Conservation (phyloP, 2,888 invertebrate genomes). For the Caradrina kadenii region DNA sequence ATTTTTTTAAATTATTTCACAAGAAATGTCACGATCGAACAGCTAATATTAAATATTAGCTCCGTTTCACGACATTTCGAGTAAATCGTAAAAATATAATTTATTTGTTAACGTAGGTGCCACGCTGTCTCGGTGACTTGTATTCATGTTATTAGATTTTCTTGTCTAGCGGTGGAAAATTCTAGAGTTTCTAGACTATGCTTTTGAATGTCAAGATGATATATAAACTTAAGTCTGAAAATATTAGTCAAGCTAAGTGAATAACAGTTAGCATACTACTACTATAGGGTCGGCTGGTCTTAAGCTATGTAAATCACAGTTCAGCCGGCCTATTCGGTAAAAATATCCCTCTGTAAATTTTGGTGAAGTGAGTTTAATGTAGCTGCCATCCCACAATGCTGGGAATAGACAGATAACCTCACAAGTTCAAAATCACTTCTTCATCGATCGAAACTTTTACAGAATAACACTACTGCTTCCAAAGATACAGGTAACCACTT, state of each 20-base stretch:
- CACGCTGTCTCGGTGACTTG: slow-evolving; percentile 37
- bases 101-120: slow-evolving; percentile 51
- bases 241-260: not conserved
- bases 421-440: no score
- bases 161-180: not conserved
- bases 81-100: slow-evolving; percentile 42
- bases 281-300: no score
- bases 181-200: slow-evolving; percentile 4
- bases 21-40: slow-evolving; percentile 32
- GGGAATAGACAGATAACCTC: no score
- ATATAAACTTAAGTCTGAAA: not conserved
- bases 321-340: no score
- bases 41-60: slow-evolving; percentile 10
- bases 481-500: no score
- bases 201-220: not conserved
- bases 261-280: no score
- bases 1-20: slow-evolving; percentile 3
- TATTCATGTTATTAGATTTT: slow-evolving; percentile 6
- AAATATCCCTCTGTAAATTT: no score
- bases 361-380: no score
- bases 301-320: no score
- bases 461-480: no score
- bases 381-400: no score
- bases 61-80: slow-evolving; percentile 4
- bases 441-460: no score